Conservation (phyloP, 2,888 invertebrate species). For the Eristalis arbustorum region DNA sequence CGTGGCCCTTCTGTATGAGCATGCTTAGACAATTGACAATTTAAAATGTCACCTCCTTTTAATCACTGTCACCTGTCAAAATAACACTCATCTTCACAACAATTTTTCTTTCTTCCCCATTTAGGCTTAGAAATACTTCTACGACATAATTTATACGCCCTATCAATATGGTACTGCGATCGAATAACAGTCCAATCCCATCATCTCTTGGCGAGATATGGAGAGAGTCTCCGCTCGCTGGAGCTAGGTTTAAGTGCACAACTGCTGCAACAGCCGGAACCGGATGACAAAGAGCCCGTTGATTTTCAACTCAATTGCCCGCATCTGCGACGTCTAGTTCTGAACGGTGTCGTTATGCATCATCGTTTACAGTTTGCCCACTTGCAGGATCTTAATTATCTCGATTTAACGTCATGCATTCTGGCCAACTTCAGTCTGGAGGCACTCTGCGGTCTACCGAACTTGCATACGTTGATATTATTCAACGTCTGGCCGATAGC, state of each 20-base stretch:
- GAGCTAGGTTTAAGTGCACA: slow-evolving; percentile 86
- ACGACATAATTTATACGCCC: slow-evolving; percentile 86
- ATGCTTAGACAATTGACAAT: too few relatives aligned
- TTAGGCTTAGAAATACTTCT: slow-evolving; percentile 84
- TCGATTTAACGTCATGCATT: slow-evolving; percentile 79
- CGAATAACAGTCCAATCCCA: slow-evolving; percentile 85
- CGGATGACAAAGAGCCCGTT: slow-evolving; percentile 82
- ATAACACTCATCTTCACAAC: background rate
- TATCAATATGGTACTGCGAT: slow-evolving; percentile 89
- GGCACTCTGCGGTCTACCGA: slow-evolving; percentile 83
- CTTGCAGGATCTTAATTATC: slow-evolving; percentile 76
- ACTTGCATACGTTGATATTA: slow-evolving; percentile 88
- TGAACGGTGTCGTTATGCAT: slow-evolving; percentile 79
- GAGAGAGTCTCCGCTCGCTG: slow-evolving; percentile 85
- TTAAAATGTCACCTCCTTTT: too few relatives aligned
- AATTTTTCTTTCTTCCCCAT: background rate
- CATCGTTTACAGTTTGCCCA: slow-evolving; percentile 77
- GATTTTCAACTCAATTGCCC: slow-evolving; percentile 82
- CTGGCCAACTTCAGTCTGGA: slow-evolving; percentile 79
- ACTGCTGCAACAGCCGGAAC: slow-evolving; percentile 82
- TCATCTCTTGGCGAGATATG: slow-evolving; percentile 85
- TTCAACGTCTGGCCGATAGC: slow-evolving; percentile 87
- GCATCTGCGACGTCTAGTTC: slow-evolving; percentile 78
- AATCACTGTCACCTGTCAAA: too few relatives aligned
- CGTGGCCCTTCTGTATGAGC: too few relatives aligned